These are phyloP conservation scores for Phania funesta DNA, from an alignment of 2,888 invertebrate genomes.

Conservation along the genomic window DNA sequence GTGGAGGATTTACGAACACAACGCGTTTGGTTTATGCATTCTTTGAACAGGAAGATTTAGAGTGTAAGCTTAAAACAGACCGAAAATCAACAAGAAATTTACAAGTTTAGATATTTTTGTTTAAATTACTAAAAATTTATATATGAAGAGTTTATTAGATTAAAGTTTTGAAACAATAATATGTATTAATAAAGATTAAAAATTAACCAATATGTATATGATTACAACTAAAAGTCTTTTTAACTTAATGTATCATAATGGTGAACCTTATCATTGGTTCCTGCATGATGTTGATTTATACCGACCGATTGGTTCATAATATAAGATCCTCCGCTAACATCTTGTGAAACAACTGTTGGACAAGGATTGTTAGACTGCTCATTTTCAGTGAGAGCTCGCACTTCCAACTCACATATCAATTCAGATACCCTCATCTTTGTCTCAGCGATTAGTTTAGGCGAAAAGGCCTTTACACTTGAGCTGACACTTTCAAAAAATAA, in stretches of 20 bases:
- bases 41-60: conserved; percentile 72
- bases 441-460: conserved; percentile 72
- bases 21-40: conserved; percentile 90
- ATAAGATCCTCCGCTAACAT: conserved; percentile 51
- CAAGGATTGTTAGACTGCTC: conserved; percentile 34
- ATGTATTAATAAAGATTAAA: not conserved
- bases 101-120: not conserved
- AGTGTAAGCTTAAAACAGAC: conserved; percentile 69
- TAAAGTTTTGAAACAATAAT: conserved; percentile 16
- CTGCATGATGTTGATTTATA: conserved; percentile 31
- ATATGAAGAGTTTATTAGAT: not conserved
- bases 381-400: conserved; percentile 71
- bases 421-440: conserved; percentile 73
- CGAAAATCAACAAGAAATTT: conserved; percentile 50
- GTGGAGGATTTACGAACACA: conserved; percentile 96
- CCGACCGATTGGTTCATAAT: conserved; percentile 64
- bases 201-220: not conserved
- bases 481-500: conserved; percentile 73
- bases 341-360: conserved; percentile 62
- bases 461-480: conserved; percentile 71
- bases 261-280: conserved; percentile 35
- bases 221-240: conserved; percentile 7
- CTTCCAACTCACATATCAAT: conserved; percentile 71
- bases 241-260: conserved; percentile 69
- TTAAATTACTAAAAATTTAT: not conserved